Evolutionary conservation across 2,113 vertebrate genomes (phyloP), one percentile per base, ranked within the genome.

Genomic region (Osmerus mordax): DNA sequence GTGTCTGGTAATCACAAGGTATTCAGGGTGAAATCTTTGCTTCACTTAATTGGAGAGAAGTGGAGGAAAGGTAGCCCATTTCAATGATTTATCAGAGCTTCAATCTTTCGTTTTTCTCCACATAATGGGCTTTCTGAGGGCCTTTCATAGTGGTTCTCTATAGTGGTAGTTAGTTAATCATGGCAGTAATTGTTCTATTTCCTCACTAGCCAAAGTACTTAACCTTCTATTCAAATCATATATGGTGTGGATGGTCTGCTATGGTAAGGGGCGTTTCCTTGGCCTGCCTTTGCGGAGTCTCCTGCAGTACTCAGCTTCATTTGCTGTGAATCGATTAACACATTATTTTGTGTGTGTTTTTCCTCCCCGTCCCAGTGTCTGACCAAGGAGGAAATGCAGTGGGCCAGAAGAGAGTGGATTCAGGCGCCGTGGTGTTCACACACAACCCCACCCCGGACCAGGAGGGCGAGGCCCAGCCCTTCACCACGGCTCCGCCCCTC

Each of bases 401-500:
- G 51, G 77, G 69, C 52, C 77, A 61, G 59, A 79, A 62, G 61
- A 76, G 75, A 58, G 58, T 70, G 47, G 80, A 81, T 3, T 36
- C 47, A 23, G 78, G 85, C 67, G 79, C 73, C 52, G 81, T 70
- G 29, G 3, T 72, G 66, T 76, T 79, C 23, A 81, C 74, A 14
- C 71, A 76, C 19, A 63, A 71, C 6, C 65, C 83, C 23, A 83
- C 85, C 3, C 77, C 84, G 25, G 89, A 92, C 78, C 78, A 19
- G 7, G 91, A 93, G n/a, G 85, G 80, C 21, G 92, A 94, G 28
- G 76, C 94, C 77, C 92, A 78, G 32, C 89, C 92, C 0, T 85
- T 95, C 70, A 96, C 93, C 79, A 95, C 95, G 0, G 91, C 88
- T 0, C 91, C 94, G 21, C 93, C 94, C 0, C 74, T 95, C 75